These are phyloP conservation scores for Drosophila mojavensis DNA, from an alignment of 1,140 invertebrate genomes.

Conservation along the genomic window DNA sequence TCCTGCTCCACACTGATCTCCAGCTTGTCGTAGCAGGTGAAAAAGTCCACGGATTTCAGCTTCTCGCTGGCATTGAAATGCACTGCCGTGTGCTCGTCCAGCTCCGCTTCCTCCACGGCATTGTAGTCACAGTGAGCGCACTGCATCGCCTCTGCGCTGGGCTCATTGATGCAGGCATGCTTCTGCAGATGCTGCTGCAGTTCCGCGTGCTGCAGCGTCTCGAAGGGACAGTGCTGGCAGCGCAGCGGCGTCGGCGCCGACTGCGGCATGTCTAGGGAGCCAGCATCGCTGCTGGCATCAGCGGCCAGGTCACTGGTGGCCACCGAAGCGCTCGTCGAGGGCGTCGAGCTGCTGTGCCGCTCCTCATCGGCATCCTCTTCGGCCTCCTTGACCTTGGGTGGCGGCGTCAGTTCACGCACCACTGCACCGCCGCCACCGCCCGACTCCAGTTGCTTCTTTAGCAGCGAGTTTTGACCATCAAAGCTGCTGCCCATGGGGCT, in stretches of 20 bases:
- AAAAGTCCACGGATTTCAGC: slow-evolving; percentile 74
- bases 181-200: slow-evolving; percentile 85
- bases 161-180: slow-evolving; percentile 89
- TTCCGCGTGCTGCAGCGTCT: slow-evolving; percentile 57
- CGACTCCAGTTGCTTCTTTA: slow-evolving; percentile 79
- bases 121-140: slow-evolving; percentile 94
- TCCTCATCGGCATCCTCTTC: slow-evolving; percentile 53
- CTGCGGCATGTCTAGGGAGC: slow-evolving; percentile 59
- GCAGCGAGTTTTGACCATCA: slow-evolving; percentile 65
- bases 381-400: slow-evolving; percentile 14
- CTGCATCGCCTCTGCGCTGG: slow-evolving; percentile 87
- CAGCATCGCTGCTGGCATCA: slow-evolving; percentile 69
- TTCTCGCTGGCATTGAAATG: slow-evolving; percentile 81
- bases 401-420: slow-evolving; percentile 27
- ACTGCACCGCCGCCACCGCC: slow-evolving; percentile 37
- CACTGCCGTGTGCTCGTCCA: slow-evolving; percentile 73
- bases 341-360: slow-evolving; percentile 58
- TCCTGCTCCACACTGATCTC: slow-evolving; percentile 74
- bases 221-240: slow-evolving; percentile 86
- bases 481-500: slow-evolving; percentile 39
- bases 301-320: slow-evolving; percentile 71
- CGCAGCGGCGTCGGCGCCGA: slow-evolving; percentile 88
- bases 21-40: slow-evolving; percentile 76
- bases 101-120: slow-evolving; percentile 82
- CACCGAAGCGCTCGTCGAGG: slow-evolving; percentile 72